Conservation (phyloP, 2,113 vertebrate genomes). For the Brachypodius melanocephalos region DNA sequence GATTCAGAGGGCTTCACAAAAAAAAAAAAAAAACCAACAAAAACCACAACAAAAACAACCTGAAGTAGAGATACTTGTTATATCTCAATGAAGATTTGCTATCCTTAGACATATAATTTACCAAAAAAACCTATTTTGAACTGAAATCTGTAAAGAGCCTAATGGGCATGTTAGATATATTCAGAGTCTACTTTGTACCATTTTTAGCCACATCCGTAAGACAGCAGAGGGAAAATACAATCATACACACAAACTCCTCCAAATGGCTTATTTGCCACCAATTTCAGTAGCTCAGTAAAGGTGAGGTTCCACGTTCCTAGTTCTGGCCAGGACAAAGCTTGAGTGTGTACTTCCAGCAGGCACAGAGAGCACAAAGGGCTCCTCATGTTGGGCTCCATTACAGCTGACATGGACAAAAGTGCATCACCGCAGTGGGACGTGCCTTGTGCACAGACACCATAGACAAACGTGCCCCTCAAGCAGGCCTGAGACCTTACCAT, state of each 20-base stretch:
- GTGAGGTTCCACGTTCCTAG: background rate
- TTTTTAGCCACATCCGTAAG: background rate
- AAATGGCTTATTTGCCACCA: accelerated
- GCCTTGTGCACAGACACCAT: background rate
- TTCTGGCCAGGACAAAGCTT: background rate
- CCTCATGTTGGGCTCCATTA: background rate
- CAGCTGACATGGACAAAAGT: background rate
- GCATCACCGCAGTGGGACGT: accelerated
- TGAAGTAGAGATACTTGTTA: background rate
- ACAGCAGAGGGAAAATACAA: background rate
- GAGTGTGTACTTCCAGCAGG: background rate
- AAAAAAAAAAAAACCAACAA: background rate
- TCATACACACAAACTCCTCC: background rate
- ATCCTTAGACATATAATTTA: background rate
- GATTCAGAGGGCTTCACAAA: background rate
- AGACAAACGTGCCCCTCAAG: background rate
- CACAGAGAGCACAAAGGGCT: background rate
- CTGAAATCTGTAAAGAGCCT: background rate
- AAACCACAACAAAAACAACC: no score
- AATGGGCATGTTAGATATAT: background rate
- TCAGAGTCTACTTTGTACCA: background rate
- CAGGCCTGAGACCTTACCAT: accelerated
- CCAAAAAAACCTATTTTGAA: background rate
- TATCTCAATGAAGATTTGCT: background rate
- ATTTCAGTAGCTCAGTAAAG: background rate